Percentiles rank a stretch among this genome's conserved stretches.
These are phyloP conservation scores for Tenualosa ilisha DNA, from an alignment of 2,797 vertebrate species.

Conservation along the genomic window DNA sequence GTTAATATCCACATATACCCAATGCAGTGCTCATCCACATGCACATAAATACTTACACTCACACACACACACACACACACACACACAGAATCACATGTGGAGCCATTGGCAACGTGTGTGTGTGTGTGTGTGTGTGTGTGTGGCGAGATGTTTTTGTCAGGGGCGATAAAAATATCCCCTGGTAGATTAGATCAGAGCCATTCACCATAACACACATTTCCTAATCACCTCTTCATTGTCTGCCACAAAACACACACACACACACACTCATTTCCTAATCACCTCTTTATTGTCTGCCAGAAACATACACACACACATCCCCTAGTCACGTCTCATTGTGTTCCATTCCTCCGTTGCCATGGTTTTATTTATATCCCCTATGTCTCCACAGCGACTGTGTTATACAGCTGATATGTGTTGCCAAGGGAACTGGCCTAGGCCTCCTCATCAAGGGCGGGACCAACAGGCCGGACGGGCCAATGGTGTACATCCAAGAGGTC, in stretches of 20 bases:
- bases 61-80: neutral
- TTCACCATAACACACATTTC: conserved; percentile 30
- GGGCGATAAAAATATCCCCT: conserved; percentile 28
- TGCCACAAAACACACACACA: conserved; percentile 1
- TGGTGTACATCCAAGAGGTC: conserved; percentile 91
- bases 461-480: conserved; percentile 86
- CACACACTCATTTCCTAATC: conserved; percentile 15
- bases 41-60: neutral
- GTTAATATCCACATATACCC: no score
- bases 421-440: conserved; percentile 85
- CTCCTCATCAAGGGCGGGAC: conserved; percentile 87
- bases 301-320: conserved; percentile 31
- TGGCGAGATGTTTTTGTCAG: neutral
- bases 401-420: conserved; percentile 88
- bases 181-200: conserved; percentile 43
- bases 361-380: conserved; percentile 41
- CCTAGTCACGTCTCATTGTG: conserved; percentile 29
- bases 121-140: neutral
- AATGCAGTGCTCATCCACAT: no score
- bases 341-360: conserved; percentile 41
- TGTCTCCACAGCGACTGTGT: conserved; percentile 76
- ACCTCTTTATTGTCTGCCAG: neutral
- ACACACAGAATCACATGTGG: neutral
- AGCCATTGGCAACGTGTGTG: neutral
- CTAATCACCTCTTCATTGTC: neutral